Conservation (phyloP, 2,113 vertebrate genomes). For the Mormoops blainvillei region DNA sequence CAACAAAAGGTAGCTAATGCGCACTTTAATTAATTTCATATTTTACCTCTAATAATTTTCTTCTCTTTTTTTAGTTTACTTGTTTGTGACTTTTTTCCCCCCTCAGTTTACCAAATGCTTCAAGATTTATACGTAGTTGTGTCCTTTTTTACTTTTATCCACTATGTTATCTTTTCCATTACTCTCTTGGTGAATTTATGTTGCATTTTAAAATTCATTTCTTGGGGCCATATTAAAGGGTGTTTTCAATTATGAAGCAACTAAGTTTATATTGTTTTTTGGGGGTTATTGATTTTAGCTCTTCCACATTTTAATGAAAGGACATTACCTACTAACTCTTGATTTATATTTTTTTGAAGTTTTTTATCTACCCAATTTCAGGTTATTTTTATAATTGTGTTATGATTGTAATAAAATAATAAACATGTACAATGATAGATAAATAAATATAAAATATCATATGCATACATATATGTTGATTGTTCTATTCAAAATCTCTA, state of each 20-base stretch:
- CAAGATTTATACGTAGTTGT: no score
- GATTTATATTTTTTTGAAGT: background rate
- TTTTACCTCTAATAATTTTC: background rate
- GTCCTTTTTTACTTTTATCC: background rate
- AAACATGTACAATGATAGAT: background rate
- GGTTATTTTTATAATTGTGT: background rate
- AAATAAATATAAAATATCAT: background rate
- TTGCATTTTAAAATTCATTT: background rate
- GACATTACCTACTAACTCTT: background rate
- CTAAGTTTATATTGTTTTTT: background rate
- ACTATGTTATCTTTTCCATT: background rate
- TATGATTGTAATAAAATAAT: background rate
- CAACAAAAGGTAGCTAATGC: background rate
- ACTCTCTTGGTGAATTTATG: background rate
- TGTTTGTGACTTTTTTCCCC: background rate
- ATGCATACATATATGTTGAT: background rate
- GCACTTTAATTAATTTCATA: background rate
- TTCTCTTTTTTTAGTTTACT: background rate
- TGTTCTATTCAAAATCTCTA: background rate
- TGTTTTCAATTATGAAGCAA: background rate
- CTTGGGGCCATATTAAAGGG: background rate
- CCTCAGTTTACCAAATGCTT: background rate
- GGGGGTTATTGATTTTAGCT: background rate
- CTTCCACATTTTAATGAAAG: background rate
- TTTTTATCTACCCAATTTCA: background rate